Conservation (phyloP, 1,140 invertebrate genomes). For the Polyergus mexicanus region DNA sequence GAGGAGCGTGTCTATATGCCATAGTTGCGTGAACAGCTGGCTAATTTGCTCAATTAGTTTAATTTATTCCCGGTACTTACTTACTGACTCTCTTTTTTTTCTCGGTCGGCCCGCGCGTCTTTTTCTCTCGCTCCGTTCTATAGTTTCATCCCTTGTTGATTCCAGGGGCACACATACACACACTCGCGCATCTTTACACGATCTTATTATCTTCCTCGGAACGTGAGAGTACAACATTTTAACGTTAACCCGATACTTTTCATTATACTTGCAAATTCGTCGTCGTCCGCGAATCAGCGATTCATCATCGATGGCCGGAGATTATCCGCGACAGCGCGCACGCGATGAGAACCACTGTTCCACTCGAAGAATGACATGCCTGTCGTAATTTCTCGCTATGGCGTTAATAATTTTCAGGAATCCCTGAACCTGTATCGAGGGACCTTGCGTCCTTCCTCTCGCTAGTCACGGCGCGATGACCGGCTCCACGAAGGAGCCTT, state of each 20-base stretch:
- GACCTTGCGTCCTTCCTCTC: constrained; percentile 27
- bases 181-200: constrained; percentile 25
- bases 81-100: constrained; percentile 70
- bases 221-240: constrained; percentile 20
- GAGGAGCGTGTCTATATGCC: constrained; percentile 23
- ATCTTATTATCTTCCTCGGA: constrained; percentile 47
- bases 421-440: constrained; percentile 44
- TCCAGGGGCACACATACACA: constrained; percentile 23
- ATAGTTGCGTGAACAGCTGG: constrained; percentile 80
- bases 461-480: constrained; percentile 3
- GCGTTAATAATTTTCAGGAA: constrained; percentile 77
- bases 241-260: constrained; percentile 55
- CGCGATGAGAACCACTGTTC: constrained; percentile 48
- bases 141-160: constrained; percentile 38
- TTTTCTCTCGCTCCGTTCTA: constrained; percentile 41
- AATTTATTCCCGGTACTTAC: constrained; percentile 84
- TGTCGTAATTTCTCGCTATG: constrained; percentile 43
- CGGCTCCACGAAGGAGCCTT: constrained; percentile 18
- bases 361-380: constrained; percentile 56
- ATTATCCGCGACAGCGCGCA: constrained; percentile 59
- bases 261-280: constrained; percentile 75
- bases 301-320: constrained; percentile 60
- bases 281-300: constrained; percentile 39
- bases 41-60: constrained; percentile 85
- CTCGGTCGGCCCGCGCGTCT: constrained; percentile 45